phyloP scores from a whole-genome alignment of 2,888 invertebrate species.

The Morpho deidamia region DNA sequence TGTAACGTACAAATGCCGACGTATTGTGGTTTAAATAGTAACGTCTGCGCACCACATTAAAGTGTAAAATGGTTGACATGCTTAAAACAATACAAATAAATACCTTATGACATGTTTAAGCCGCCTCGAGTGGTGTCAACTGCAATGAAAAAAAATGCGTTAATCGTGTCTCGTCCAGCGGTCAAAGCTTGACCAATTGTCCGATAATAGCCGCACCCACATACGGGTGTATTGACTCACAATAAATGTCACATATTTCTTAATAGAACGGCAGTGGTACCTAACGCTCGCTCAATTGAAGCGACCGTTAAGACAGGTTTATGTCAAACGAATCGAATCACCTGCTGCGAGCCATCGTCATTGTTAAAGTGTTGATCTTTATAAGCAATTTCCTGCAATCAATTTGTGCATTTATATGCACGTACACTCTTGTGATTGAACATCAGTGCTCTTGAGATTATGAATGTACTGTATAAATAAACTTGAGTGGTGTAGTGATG shows the following conservation, averaged over 20 bases:
- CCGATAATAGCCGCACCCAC: slow-evolving; percentile 61
- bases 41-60: background rate
- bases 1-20: no score
- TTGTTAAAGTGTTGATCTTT: slow-evolving; percentile 18
- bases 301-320: slow-evolving; percentile 28
- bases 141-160: slow-evolving; percentile 30
- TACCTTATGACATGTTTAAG: slow-evolving; percentile 32
- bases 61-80: background rate
- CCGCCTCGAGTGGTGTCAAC: slow-evolving; percentile 24
- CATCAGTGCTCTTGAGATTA: slow-evolving; percentile 5
- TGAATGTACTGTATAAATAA: slow-evolving; percentile 10
- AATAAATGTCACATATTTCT: slow-evolving; percentile 74
- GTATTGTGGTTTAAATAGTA: background rate
- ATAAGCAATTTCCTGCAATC: slow-evolving; percentile 21
- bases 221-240: slow-evolving; percentile 73
- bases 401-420: slow-evolving; percentile 12
- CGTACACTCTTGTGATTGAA: background rate
- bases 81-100: slow-evolving; percentile 7
- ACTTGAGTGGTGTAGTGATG: slow-evolving; percentile 5
- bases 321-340: slow-evolving; percentile 23
- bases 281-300: slow-evolving; percentile 28
- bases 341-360: slow-evolving; percentile 20
- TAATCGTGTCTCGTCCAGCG: slow-evolving; percentile 32
- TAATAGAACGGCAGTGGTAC: slow-evolving; percentile 48
- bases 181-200: slow-evolving; percentile 51